A percentile compares a stretch with the other conserved stretches of the same genome.
Evolutionary conservation across 2,888 invertebrate genomes (phyloP).

Genomic region (Drosophila acutilabella): DNA sequence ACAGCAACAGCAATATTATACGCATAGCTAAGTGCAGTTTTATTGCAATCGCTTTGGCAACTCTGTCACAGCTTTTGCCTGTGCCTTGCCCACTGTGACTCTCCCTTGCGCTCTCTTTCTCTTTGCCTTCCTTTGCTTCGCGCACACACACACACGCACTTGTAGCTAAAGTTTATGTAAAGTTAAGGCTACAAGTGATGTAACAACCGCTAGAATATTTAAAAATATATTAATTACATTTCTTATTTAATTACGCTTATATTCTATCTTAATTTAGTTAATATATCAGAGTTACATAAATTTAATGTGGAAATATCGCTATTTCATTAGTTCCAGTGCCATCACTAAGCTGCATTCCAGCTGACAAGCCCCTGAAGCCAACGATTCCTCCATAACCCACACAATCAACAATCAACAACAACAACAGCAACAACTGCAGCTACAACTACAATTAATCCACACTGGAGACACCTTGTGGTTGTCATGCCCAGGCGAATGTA

Average conservation of each 20-base stretch:
- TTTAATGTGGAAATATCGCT: background rate
- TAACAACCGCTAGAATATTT: background rate
- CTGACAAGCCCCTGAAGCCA: slow-evolving; percentile 51
- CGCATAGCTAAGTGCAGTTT: slow-evolving; percentile 51
- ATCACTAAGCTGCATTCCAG: slow-evolving; percentile 35
- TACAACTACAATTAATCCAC: slow-evolving; percentile 3
- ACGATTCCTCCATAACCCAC: slow-evolving; percentile 48
- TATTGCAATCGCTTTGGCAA: slow-evolving; percentile 53
- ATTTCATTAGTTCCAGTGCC: background rate
- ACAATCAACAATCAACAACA: slow-evolving; percentile 11
- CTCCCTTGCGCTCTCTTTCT: background rate
- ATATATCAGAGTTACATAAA: background rate
- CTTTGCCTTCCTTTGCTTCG: background rate
- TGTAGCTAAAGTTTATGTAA: background rate
- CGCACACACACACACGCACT: slow-evolving; percentile 7
- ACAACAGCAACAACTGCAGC: slow-evolving; percentile 3
- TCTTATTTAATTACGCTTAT: too few species aligned
- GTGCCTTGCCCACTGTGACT: slow-evolving; percentile 4
- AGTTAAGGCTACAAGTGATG: slow-evolving; percentile 18
- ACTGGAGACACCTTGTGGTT: slow-evolving; percentile 33
- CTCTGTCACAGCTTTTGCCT: slow-evolving; percentile 46
- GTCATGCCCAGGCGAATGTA: slow-evolving; percentile 62
- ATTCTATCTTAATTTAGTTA: background rate
- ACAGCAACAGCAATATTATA: slow-evolving; percentile 27
- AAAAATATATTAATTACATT: too few species aligned